Percentiles rank a stretch among this genome's conserved stretches.
Evolutionary conservation across 2,888 invertebrate genomes (phyloP).

Genomic region (Pocota personata): DNA sequence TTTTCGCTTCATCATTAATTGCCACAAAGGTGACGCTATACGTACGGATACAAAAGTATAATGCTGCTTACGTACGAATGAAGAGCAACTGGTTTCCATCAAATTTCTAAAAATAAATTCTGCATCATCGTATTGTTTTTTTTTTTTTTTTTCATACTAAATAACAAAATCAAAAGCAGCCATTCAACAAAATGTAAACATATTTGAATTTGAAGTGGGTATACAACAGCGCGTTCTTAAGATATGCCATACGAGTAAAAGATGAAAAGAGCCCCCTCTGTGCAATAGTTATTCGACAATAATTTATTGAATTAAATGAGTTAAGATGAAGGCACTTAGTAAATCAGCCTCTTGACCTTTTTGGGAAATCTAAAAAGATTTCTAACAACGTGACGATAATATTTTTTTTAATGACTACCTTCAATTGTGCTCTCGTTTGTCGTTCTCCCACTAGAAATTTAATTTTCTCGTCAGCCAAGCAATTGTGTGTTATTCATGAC

Average conservation of each 20-base stretch:
- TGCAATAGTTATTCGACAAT: background rate
- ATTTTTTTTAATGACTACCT: background rate
- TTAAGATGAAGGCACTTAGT: background rate
- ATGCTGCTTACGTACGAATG: background rate
- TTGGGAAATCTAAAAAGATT: background rate
- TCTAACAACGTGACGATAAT: background rate
- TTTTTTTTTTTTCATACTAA: background rate
- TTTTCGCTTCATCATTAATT: background rate
- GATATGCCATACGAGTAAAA: too few species aligned
- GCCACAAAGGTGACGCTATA: background rate
- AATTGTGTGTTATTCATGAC: background rate
- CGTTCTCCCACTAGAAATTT: background rate
- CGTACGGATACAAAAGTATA: background rate
- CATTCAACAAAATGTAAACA: slow-evolving; percentile 1
- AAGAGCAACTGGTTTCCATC: slow-evolving; percentile 6
- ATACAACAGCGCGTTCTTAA: background rate
- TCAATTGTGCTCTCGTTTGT: background rate
- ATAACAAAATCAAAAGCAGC: background rate
- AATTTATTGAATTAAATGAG: slow-evolving; percentile 6
- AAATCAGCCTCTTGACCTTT: slow-evolving; percentile 6
- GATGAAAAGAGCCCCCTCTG: background rate
- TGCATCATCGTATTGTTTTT: slow-evolving; percentile 7
- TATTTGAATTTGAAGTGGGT: background rate
- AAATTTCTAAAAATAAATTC: slow-evolving; percentile 8
- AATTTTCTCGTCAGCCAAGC: background rate